Conservation (phyloP, 2,113 vertebrate species). For the Pithys albifrons region DNA sequence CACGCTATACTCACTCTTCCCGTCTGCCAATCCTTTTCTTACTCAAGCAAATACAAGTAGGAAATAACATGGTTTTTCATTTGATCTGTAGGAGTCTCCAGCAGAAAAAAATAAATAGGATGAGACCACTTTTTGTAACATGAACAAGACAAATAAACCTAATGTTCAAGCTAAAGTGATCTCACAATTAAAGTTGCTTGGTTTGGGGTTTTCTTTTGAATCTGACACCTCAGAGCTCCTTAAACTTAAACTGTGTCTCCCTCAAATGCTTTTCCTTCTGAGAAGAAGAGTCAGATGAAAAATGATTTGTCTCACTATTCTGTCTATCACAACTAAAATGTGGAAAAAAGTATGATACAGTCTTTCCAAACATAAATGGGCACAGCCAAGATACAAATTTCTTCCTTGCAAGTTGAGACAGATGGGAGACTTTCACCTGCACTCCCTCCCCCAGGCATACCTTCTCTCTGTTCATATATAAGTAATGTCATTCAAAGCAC, state of each 20-base stretch:
- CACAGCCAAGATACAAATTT: background rate
- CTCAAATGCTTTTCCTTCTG: background rate
- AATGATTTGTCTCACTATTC: background rate
- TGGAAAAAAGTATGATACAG: background rate
- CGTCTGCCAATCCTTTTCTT: background rate
- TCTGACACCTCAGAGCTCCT: background rate
- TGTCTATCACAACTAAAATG: background rate
- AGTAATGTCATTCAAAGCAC: background rate
- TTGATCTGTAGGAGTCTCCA: background rate
- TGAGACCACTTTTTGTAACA: background rate
- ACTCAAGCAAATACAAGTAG: background rate
- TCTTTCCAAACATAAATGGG: background rate
- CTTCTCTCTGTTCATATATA: background rate
- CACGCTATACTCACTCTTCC: background rate
- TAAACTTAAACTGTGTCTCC: background rate
- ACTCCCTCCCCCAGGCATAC: background rate
- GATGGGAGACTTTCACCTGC: background rate
- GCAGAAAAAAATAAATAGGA: background rate
- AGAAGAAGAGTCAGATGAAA: background rate
- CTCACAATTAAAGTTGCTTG: background rate
- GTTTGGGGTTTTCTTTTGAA: background rate
- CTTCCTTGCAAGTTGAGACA: background rate
- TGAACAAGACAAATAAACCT: background rate
- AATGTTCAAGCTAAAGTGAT: background rate
- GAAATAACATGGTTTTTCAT: background rate